Base-by-base conservation (phyloP, 2,888 invertebrate genomes). In the Osmoderma eremita region DNA sequence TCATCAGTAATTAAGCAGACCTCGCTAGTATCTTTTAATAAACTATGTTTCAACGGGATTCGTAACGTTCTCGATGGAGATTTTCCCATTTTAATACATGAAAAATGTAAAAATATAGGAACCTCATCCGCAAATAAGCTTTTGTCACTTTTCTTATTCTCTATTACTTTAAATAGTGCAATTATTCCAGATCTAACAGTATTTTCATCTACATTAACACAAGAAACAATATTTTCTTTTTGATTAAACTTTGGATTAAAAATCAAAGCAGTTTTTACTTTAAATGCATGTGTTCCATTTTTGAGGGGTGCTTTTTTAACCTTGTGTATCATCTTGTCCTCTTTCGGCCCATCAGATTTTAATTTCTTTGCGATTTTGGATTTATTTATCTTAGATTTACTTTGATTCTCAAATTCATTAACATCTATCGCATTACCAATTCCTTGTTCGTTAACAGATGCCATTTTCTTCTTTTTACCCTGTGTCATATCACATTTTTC, bases 1-100 rank as follows among this genome's bases (percentile, higher is more conserved):
- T 95, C 95, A 5, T 89, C 86, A 36, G 93, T 93, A 77, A 95
- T 88, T 12, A 95, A 80, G 69, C 92, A 92, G 18, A 94, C 85
- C 73, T 93, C 93, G 68, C 89, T 88, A 1, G 86, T 86, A 1
- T 87, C 84, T 36, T 86, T 84, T n/a, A 88, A 80, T 45, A 92
- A 79, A 1, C 88, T 84, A 77, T 92, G 86, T 53, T 89, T 88
- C 6, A 90, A 74, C 10, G 78, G 75, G 87, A 91, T 81, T 79
- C 88, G 87, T 3, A 89, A 80, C 71, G 88, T 86, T 65, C 88
- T 86, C 64, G 82, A 84, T 1, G 87, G 83, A 36, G 82, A 83
- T 70, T 85, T 86, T 24, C 90, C 87, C 63, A 92, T 86, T 83
- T 89, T 91, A 39, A 90, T 86, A 67, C 87, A 85, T 22, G 83